Conservation (phyloP, 2,888 invertebrate genomes). For the Cryptocephalus moraei region DNA sequence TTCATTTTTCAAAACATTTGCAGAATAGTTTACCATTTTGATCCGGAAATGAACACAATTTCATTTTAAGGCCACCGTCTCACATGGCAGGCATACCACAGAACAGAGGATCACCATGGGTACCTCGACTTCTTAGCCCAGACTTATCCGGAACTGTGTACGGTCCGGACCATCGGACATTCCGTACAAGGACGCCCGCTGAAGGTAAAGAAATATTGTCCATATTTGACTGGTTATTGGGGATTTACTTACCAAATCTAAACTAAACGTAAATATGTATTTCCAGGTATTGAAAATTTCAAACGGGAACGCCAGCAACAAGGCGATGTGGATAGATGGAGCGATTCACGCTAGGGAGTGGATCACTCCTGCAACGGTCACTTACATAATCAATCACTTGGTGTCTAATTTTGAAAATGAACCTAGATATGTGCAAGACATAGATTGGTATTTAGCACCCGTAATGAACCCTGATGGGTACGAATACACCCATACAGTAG, state of each 20-base stretch:
- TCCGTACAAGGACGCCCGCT: constrained; percentile 65
- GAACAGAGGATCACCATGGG: constrained; percentile 54
- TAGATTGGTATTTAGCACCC: constrained; percentile 74
- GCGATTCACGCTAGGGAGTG: constrained; percentile 87
- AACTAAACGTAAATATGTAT: background rate
- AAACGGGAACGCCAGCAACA: constrained; percentile 45
- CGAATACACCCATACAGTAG: constrained; percentile 69
- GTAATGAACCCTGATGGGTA: constrained; percentile 81
- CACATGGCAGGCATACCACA: constrained; percentile 72
- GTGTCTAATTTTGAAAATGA: constrained; percentile 56
- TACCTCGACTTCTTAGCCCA: constrained; percentile 63
- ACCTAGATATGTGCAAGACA: constrained; percentile 58
- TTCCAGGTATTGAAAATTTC: constrained; percentile 46
- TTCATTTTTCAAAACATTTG: no score
- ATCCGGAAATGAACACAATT: background rate
- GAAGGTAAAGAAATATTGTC: constrained; percentile 40
- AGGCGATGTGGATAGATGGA: constrained; percentile 50
- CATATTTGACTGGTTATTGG: no score
- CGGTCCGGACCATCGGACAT: constrained; percentile 61
- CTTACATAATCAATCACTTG: constrained; percentile 62
- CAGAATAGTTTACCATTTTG: no score
- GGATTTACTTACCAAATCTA: no score
- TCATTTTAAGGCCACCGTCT: constrained; percentile 43
- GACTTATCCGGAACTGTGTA: constrained; percentile 62
- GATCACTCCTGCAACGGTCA: constrained; percentile 72